Evolutionary conservation across 2,888 invertebrate genomes (phyloP), one percentile per base, ranked within the genome.

Genomic region (Cordylochernes scorpioides): DNA sequence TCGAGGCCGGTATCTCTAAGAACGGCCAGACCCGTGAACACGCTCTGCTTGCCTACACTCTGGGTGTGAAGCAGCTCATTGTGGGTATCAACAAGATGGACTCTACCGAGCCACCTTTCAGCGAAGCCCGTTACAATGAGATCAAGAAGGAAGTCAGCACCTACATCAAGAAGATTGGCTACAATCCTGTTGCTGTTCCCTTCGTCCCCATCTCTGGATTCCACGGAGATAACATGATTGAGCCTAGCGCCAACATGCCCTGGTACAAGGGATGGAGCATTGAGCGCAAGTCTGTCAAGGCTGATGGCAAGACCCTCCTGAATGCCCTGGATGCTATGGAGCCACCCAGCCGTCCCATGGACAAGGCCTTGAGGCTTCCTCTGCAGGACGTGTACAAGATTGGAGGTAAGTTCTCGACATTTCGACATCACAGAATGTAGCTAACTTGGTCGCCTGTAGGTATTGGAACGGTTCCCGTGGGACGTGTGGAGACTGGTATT

Each of bases 21-120:
- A 88, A 91, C 58, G 97, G 97, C 43, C 97, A 97, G 61, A 97
- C 94, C 46, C 77, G 94, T 53, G 94, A 97, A 60, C 94, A 97
- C 57, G 88, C 91, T 42, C 68, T 94, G 45, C 70, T 97, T 46
- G 91, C 91, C 44, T 94, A 84, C 66, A 91, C 94, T 27, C 67
- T 94, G 46, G 94, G 94, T 54, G 94, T 97, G 41, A 97, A 86
- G 61, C 94, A 97, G 62, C 65, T 99, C 55, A 86, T 99, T 47
- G 84, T 99, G 41, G 94, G 86, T 48, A 86, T 97, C 48, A 97
- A 99, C 70, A 97, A 99, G 65, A 97, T 99, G 94, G 97, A 97
- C 62, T 84, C 84, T 36, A 94, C 97, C 49, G 91, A 88, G 59
- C 94, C 97, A 45, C 78, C 91, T 34, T 99, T 78, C 71, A 78